phyloP scores from a whole-genome alignment of 1,140 invertebrate species.

The Papilio glaucus region DNA sequence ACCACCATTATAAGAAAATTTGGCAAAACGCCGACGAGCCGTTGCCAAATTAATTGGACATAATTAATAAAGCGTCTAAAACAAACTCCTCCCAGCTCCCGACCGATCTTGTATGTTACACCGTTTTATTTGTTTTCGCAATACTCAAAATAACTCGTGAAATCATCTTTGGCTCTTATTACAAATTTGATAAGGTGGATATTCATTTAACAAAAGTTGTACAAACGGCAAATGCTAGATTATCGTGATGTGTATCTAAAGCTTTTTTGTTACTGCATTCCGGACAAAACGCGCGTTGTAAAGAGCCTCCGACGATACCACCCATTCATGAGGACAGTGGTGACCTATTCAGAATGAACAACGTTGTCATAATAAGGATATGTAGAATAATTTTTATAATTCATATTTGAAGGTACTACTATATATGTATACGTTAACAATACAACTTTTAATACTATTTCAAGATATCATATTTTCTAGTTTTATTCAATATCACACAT shows the following conservation, averaged over 20 bases:
- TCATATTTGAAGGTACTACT: no score
- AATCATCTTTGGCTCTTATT: conserved; percentile 42
- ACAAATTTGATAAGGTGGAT: conserved; percentile 45
- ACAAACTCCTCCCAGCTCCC: conserved; percentile 78
- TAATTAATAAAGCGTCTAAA: conserved; percentile 81
- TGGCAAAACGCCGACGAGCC: conserved; percentile 64
- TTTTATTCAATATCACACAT: no score
- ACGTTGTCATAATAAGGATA: conserved; percentile 58
- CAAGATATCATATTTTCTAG: no score
- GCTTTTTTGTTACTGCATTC: conserved; percentile 82
- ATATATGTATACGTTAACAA: no score
- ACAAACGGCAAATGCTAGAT: conserved; percentile 52
- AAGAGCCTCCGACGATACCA: conserved; percentile 81
- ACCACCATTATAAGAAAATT: conserved; percentile 62
- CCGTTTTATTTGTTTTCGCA: conserved; percentile 73
- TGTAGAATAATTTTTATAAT: conserved; percentile 37
- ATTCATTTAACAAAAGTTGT: conserved; percentile 39
- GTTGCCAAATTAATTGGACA: conserved; percentile 80
- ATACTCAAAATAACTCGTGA: conserved; percentile 38
- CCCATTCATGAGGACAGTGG: conserved; percentile 81
- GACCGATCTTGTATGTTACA: conserved; percentile 65
- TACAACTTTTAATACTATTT: no score
- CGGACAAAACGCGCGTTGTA: conserved; percentile 82
- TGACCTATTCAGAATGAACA: conserved; percentile 80
- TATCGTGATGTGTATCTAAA: conserved; percentile 78